Evolutionary conservation across 2,888 invertebrate species (phyloP).

Genomic region (Dyspetes luteomarginatus): DNA sequence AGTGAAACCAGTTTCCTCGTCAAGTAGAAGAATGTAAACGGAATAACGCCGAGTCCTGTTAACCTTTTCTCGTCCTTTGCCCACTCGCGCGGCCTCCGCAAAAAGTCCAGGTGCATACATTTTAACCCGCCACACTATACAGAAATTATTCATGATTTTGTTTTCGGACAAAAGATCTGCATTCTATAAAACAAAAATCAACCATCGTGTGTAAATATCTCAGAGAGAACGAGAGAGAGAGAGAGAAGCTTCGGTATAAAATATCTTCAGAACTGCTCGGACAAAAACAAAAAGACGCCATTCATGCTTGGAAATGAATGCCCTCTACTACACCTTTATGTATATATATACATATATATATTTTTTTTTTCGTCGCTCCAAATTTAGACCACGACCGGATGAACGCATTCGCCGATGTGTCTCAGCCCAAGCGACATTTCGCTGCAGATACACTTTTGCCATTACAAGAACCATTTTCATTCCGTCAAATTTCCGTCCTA

Average conservation of each 20-base stretch:
- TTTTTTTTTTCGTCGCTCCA: slow-evolving; percentile 34
- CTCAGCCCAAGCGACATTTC: slow-evolving; percentile 29
- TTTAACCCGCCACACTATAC: background rate
- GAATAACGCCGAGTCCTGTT: slow-evolving; percentile 79
- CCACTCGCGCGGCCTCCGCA: slow-evolving; percentile 59
- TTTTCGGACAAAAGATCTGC: background rate
- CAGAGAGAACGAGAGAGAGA: background rate
- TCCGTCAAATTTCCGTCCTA: too few relatives aligned
- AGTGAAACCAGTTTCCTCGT: slow-evolving; percentile 77
- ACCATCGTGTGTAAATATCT: background rate
- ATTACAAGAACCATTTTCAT: background rate
- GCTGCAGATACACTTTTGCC: slow-evolving; percentile 7
- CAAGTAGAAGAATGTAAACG: slow-evolving; percentile 78
- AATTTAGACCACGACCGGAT: slow-evolving; percentile 49
- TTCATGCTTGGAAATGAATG: slow-evolving; percentile 33
- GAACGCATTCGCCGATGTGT: slow-evolving; percentile 43
- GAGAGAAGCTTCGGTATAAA: background rate
- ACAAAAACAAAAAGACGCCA: slow-evolving; percentile 11
- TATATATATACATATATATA: too few relatives aligned
- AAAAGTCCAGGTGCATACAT: slow-evolving; percentile 21
- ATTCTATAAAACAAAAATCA: too few relatives aligned
- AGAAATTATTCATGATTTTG: background rate
- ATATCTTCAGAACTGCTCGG: slow-evolving; percentile 2
- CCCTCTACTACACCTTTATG: slow-evolving; percentile 19
- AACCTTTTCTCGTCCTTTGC: slow-evolving; percentile 77